A percentile compares a stretch with the other conserved stretches of the same genome.
phyloP scores from a whole-genome alignment of 2,888 invertebrate genomes.

The Sarcophaga variegata region DNA sequence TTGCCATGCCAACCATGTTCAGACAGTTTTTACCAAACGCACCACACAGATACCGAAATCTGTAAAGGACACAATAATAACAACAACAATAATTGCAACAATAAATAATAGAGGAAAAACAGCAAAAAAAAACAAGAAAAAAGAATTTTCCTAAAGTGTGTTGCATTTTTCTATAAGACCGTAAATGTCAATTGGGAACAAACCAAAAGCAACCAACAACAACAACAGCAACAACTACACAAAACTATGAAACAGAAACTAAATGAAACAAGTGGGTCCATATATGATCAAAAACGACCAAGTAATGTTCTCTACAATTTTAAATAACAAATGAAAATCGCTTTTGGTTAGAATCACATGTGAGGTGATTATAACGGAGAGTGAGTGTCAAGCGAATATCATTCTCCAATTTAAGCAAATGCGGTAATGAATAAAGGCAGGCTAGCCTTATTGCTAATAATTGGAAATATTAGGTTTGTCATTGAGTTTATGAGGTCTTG shows the following conservation, averaged over 20 bases:
- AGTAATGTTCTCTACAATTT: no score
- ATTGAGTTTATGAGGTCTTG: no score
- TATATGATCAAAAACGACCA: no score
- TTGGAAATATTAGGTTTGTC: no score
- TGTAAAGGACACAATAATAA: background rate
- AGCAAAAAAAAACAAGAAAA: slow-evolving; percentile 13
- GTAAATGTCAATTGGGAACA: slow-evolving; percentile 57
- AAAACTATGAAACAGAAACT: background rate
- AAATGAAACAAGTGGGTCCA: no score
- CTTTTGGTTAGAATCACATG: no score
- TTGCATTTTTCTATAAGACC: slow-evolving; percentile 64
- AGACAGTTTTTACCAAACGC: slow-evolving; percentile 7
- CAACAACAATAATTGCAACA: background rate
- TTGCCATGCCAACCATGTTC: background rate
- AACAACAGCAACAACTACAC: slow-evolving; percentile 19
- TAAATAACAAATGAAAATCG: no score
- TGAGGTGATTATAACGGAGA: no score
- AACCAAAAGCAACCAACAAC: background rate
- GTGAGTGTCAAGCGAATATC: no score
- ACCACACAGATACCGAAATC: slow-evolving; percentile 8
- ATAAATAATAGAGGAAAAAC: slow-evolving; percentile 41
- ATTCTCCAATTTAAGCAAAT: no score
- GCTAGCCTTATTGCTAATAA: no score
- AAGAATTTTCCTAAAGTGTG: slow-evolving; percentile 56
- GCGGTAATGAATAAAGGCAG: no score